These are phyloP conservation scores for Pammene fasciana DNA, from an alignment of 2,888 invertebrate genomes.

Conservation along the genomic window DNA sequence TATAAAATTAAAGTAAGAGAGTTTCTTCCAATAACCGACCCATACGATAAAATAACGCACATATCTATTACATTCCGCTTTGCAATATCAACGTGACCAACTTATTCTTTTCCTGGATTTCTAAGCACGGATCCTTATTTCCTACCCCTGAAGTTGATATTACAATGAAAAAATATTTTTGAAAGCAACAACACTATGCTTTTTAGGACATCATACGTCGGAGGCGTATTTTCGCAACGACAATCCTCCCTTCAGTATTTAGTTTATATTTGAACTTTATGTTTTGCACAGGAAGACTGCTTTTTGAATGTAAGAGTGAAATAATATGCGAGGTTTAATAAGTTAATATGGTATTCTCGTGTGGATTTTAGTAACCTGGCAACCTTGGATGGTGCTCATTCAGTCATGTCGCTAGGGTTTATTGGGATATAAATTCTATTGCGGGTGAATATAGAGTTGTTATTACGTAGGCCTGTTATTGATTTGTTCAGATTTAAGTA, in stretches of 20 bases:
- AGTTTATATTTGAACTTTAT: conserved; percentile 14
- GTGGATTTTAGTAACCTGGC: conserved; percentile 58
- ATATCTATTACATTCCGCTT: conserved; percentile 18
- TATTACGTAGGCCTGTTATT: background rate
- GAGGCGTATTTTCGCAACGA: background rate
- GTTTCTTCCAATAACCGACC: conserved; percentile 32
- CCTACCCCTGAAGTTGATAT: conserved; percentile 15
- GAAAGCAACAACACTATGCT: conserved; percentile 17
- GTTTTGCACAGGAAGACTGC: background rate
- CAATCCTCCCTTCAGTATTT: background rate
- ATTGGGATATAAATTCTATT: conserved; percentile 27
- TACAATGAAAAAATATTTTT: background rate
- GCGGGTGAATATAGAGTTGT: background rate
- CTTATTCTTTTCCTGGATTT: background rate
- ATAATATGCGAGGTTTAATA: conserved; percentile 2
- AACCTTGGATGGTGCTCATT: conserved; percentile 55
- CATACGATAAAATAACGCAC: conserved; percentile 22
- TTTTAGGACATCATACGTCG: conserved; percentile 17
- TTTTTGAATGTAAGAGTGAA: background rate
- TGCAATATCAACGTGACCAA: conserved; percentile 25
- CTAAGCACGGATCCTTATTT: conserved; percentile 8
- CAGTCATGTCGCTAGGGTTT: conserved; percentile 47
- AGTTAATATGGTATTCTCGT: conserved; percentile 1
- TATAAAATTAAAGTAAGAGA: conserved; percentile 20
- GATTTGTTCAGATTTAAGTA: conserved; percentile 3